Evolutionary conservation across 2,113 vertebrate species (phyloP).

Genomic region (Erinaceus europaeus): DNA sequence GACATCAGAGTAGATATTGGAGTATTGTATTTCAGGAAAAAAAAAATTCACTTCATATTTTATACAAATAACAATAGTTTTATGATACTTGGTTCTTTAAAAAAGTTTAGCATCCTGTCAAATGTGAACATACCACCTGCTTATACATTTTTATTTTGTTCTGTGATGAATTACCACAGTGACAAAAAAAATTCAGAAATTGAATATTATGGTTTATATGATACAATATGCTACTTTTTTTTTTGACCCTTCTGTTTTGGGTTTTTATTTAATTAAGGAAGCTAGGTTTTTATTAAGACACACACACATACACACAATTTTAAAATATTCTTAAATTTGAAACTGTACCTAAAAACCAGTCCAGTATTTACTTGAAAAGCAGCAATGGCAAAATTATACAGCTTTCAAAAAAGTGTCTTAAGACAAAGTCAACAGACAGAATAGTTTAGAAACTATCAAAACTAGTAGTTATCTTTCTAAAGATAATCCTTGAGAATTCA

Average conservation of each 20-base stretch:
- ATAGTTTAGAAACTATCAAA: slow-evolving; percentile 34
- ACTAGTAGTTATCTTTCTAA: slow-evolving; percentile 15
- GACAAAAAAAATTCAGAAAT: slow-evolving; percentile 33
- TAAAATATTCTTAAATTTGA: neutral
- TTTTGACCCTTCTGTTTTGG: slow-evolving; percentile 12
- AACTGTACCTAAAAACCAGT: neutral
- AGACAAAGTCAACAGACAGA: neutral
- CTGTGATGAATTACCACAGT: neutral
- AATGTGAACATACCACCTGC: neutral
- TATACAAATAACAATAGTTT: slow-evolving; percentile 6
- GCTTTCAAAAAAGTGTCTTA: neutral
- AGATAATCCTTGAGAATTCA: slow-evolving; percentile 20
- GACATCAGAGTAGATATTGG: slow-evolving; percentile 14
- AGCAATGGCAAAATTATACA: neutral
- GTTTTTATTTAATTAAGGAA: neutral
- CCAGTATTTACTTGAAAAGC: slow-evolving; percentile 1
- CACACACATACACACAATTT: too few species aligned
- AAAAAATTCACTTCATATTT: slow-evolving; percentile 36
- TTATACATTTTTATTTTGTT: slow-evolving; percentile 13
- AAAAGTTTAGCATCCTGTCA: neutral
- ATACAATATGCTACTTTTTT: neutral
- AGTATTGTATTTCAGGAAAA: too few species aligned
- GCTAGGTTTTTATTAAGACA: too few species aligned
- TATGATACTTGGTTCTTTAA: neutral
- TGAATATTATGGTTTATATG: neutral